A percentile compares a stretch with the other conserved stretches of the same genome.
Conservation (phyloP, 2,113 vertebrate genomes). For the Lophochroa leadbeateri region DNA sequence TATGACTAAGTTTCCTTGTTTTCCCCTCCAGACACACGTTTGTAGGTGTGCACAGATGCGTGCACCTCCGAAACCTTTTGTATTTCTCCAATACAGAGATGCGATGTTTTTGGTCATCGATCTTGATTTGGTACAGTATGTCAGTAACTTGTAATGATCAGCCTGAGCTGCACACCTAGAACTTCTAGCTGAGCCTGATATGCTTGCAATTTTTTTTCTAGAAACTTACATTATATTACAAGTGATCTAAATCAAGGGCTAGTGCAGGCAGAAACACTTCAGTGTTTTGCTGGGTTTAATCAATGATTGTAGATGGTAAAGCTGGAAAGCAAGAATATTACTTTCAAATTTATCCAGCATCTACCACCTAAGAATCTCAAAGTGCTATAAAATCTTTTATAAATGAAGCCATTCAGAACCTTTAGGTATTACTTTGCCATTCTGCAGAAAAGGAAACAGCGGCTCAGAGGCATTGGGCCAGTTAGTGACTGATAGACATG, state of each 20-base stretch:
- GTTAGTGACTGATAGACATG: background rate
- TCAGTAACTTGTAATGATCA: background rate
- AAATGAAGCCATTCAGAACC: conserved; percentile 22
- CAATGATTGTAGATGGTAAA: background rate
- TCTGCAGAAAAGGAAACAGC: conserved; percentile 1
- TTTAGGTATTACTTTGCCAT: background rate
- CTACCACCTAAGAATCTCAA: background rate
- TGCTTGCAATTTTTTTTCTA: conserved; percentile 37
- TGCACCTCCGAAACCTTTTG: background rate
- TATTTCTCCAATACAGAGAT: background rate
- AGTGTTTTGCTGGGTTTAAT: conserved; percentile 1
- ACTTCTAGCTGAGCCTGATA: conserved; percentile 15
- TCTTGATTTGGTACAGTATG: background rate
- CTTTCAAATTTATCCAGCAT: conserved; percentile 13
- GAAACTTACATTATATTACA: background rate
- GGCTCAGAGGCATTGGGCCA: background rate
- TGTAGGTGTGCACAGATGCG: background rate
- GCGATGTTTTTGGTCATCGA: background rate
- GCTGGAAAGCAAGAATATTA: conserved; percentile 3
- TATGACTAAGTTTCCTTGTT: background rate
- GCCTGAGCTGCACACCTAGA: background rate
- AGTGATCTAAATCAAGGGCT: background rate
- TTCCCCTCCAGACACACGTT: background rate
- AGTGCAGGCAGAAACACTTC: background rate
- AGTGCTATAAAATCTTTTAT: background rate